phyloP scores from a whole-genome alignment of 2,797 vertebrate genomes.

The Zalophus californianus region DNA sequence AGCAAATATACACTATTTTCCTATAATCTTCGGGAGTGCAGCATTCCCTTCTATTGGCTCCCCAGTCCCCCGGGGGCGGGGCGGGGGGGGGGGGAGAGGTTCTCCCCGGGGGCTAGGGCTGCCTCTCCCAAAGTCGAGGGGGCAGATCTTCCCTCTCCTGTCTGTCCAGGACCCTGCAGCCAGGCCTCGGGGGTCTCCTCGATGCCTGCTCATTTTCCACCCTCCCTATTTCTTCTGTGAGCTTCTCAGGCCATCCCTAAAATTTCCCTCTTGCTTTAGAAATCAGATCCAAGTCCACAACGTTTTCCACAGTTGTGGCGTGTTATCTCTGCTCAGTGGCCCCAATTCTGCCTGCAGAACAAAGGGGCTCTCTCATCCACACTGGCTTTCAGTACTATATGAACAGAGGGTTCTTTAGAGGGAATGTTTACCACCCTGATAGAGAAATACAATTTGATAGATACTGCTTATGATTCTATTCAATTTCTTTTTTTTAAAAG shows the following conservation, averaged over 20 bases:
- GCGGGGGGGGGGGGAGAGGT: neutral
- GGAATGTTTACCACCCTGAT: neutral
- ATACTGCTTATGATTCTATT: too few relatives aligned
- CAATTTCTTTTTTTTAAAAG: neutral
- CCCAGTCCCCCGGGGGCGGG: too few relatives aligned
- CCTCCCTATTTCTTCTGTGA: neutral
- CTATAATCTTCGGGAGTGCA: neutral
- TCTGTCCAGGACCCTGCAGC: neutral
- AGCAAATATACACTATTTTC: neutral
- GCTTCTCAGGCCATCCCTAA: neutral
- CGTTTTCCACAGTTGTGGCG: neutral
- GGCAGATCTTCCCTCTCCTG: neutral
- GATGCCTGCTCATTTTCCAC: neutral
- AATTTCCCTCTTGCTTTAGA: neutral
- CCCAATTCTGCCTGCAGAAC: neutral
- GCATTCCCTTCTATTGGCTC: neutral
- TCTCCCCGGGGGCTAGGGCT: too few relatives aligned
- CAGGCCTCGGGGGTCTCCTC: neutral
- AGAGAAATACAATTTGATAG: neutral
- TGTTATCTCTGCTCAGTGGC: neutral
- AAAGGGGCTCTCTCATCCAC: accelerated
- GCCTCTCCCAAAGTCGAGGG: neutral
- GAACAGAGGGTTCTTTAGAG: neutral
- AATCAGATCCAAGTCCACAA: neutral
- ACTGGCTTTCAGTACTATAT: neutral